phyloP scores from a whole-genome alignment of 1,140 invertebrate genomes.

The Ephestia elutella region DNA sequence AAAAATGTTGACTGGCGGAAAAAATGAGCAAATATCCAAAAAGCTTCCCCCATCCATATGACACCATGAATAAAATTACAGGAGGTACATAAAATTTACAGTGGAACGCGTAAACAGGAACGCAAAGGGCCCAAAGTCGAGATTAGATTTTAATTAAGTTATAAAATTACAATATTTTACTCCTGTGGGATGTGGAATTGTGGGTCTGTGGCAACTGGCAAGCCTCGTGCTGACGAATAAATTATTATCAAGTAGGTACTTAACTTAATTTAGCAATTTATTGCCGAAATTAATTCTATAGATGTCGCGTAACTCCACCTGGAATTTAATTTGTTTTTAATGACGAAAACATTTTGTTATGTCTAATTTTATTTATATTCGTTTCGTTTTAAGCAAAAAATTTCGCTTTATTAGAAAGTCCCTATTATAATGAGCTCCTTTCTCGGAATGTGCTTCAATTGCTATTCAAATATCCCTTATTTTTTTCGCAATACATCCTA shows the following conservation, averaged over 20 bases:
- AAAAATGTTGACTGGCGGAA: too few species aligned
- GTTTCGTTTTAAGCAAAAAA: too few species aligned
- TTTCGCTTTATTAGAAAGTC: too few species aligned
- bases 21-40: too few species aligned
- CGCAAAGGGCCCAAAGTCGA: constrained; percentile 16
- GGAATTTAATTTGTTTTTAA: neutral
- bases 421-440: too few species aligned
- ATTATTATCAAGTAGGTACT: too few species aligned
- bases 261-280: neutral
- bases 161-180: constrained; percentile 22
- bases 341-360: too few species aligned
- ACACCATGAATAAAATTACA: constrained; percentile 18
- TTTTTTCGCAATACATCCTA: too few species aligned
- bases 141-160: constrained; percentile 28
- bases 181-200: constrained; percentile 1
- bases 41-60: neutral
- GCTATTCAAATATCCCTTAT: too few species aligned
- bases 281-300: neutral
- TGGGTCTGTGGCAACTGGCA: constrained; percentile 1
- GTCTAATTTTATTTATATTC: too few species aligned
- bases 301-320: neutral
- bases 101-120: constrained; percentile 9
- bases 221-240: neutral
- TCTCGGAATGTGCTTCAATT: too few species aligned
- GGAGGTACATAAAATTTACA: constrained; percentile 10